Percentiles rank a stretch among this genome's conserved stretches.
Evolutionary conservation across 1,140 invertebrate species (phyloP).

Genomic region (Trichonephila clavipes): DNA sequence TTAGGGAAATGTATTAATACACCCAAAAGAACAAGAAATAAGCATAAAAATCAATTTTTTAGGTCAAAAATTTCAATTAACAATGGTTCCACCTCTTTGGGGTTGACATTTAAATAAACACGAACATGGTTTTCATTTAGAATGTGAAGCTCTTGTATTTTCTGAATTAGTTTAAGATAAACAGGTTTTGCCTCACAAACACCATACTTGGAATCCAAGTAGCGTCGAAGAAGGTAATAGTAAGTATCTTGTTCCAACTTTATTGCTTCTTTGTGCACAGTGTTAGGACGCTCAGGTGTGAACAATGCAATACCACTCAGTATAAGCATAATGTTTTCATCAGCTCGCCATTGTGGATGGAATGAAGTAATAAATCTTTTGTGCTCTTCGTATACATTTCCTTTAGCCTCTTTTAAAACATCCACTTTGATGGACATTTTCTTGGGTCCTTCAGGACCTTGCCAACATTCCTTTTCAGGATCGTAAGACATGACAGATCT

Average conservation of each 20-base stretch:
- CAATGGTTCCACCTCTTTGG: conserved; percentile 92
- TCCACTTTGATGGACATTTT: conserved; percentile 87
- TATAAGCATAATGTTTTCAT: conserved; percentile 94
- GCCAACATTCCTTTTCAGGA: conserved; percentile 90
- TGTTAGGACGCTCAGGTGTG: conserved; percentile 88
- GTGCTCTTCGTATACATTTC: conserved; percentile 92
- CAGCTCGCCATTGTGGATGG: conserved; percentile 88
- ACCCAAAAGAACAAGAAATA: neutral
- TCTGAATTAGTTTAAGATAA: conserved; percentile 92
- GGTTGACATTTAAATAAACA: conserved; percentile 94
- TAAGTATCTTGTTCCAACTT: conserved; percentile 95
- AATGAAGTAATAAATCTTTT: conserved; percentile 90
- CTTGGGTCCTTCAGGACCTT: conserved; percentile 81
- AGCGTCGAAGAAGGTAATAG: conserved; percentile 91
- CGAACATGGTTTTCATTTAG: conserved; percentile 92
- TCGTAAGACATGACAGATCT: conserved; percentile 94
- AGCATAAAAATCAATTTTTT: conserved; percentile 82
- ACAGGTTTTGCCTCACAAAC: conserved; percentile 91
- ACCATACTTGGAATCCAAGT: conserved; percentile 90
- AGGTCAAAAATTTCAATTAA: conserved; percentile 96
- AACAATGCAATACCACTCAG: conserved; percentile 94
- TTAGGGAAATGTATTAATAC: neutral
- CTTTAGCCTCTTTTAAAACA: conserved; percentile 91
- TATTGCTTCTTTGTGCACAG: conserved; percentile 91
- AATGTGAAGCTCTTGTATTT: conserved; percentile 91